Base-by-base conservation (phyloP, 23 tunicate species). In the Styela plicata region DNA sequence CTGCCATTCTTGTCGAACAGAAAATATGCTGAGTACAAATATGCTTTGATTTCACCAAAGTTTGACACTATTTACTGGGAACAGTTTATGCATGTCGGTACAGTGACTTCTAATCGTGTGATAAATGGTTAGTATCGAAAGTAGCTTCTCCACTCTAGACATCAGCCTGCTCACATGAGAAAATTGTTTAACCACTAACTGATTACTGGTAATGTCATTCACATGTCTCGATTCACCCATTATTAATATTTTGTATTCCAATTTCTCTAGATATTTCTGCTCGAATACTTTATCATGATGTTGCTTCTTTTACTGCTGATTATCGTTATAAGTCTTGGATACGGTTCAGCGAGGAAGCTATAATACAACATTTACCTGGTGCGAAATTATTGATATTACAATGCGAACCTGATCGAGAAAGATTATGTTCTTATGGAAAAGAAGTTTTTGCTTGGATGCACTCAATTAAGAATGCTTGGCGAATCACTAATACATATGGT, bases 401-500 rank as follows among this genome's bases (percentile, higher is more conserved):
- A 1, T 29, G 31, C 22, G 71, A 67, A 67, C 0, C 71, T 0
- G 71, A 67, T 67, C 16, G 22, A 25, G 71, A 67, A 13, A 1
- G 1, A 0, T 16, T 0, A 22, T 29, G 1, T 1, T 25, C 31
- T 1, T 67, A 18, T 67, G 71, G 71, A 67, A 67, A 0, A 67
- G 71, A 67, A 29, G 31, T 22, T 25, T 67, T 67, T 1, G n/a
- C 71, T 22, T 67, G 71, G 71, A 67, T 67, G 30, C 71, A 67
- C 22, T 18, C 71, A 0, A 1, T 67, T 0, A 29, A 0, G 0
- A 1, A 29, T 0, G 71, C 31, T 25, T 67, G 71, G 71, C 19
- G 24, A 18, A 1, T 67, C 19, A 67, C 71, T 25, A 0, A 67
- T 0, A 1, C 0, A 18, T 67, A 1, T 67, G 30, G 65, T 22